Conservation (phyloP, 2,888 invertebrate genomes). For the Cryptocheilus praepositus region DNA sequence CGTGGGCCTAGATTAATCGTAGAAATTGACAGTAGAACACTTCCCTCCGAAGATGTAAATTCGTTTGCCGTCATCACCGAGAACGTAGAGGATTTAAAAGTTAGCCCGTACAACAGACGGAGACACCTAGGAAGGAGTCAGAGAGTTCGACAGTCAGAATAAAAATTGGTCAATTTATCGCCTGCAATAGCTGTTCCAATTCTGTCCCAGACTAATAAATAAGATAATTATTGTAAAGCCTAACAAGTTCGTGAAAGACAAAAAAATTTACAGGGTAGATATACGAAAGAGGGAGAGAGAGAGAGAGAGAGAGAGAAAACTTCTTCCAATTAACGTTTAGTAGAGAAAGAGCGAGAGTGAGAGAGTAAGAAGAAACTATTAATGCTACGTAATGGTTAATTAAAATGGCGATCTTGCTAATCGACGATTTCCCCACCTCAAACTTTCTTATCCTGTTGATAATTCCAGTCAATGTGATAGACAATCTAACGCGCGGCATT, state of each 20-base stretch:
- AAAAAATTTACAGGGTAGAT: conserved; percentile 6
- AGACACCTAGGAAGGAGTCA: too few relatives aligned
- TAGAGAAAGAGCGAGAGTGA: conserved; percentile 1
- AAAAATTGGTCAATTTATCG: conserved; percentile 4
- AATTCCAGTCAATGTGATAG: conserved; percentile 30
- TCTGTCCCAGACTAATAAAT: too few relatives aligned
- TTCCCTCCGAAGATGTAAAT: too few relatives aligned
- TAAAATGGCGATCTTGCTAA: conserved; percentile 1
- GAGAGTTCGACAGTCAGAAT: not conserved
- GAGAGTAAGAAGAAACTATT: conserved; percentile 27
- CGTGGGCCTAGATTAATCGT: too few relatives aligned
- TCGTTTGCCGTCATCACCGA: too few relatives aligned
- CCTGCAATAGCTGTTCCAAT: not conserved
- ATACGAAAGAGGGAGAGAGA: not conserved
- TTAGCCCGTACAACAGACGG: too few relatives aligned
- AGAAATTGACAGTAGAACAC: too few relatives aligned
- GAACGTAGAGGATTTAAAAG: too few relatives aligned
- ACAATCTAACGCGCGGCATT: conserved; percentile 29
- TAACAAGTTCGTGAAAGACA: conserved; percentile 4
- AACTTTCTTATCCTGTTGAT: conserved; percentile 6
- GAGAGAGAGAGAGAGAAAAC: not conserved
- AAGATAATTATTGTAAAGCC: not conserved
- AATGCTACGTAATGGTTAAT: conserved; percentile 3
- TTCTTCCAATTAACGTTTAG: conserved; percentile 3
- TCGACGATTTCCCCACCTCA: not conserved